Conservation (phyloP, 2,113 vertebrate species). For the Grallaria varia region DNA sequence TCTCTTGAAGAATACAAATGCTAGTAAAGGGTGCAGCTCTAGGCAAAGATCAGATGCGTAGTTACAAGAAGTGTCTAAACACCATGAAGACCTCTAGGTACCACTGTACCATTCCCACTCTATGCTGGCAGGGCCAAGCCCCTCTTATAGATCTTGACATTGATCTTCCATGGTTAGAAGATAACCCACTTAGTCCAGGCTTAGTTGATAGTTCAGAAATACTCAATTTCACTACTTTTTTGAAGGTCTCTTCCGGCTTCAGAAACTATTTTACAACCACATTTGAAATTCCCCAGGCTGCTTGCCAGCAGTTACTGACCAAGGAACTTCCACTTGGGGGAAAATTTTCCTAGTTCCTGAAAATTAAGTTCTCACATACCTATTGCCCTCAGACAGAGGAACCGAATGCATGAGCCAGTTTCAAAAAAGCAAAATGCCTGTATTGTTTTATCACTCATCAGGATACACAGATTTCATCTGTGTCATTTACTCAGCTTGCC, state of each 20-base stretch:
- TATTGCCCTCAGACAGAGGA: not conserved
- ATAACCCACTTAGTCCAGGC: not conserved
- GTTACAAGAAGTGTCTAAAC: not conserved
- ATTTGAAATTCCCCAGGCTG: not conserved
- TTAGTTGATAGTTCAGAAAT: not conserved
- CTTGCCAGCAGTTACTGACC: not conserved
- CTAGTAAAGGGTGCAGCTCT: not conserved
- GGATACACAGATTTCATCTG: rapidly evolving
- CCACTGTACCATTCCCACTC: not conserved
- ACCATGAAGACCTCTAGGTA: not conserved
- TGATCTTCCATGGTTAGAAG: not conserved
- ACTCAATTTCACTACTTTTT: not conserved
- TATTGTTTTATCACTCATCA: not conserved
- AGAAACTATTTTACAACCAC: not conserved
- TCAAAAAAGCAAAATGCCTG: not conserved
- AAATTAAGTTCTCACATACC: not conserved
- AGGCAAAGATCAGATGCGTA: not conserved
- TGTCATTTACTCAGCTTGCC: not conserved
- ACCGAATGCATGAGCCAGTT: not conserved
- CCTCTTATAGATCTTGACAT: not conserved
- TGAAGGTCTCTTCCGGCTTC: not conserved
- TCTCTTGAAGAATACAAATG: not conserved
- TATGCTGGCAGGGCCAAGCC: not conserved
- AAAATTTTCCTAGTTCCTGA: not conserved
- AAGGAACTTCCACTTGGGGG: not conserved